These are phyloP conservation scores for Mobula birostris DNA, from an alignment of 2,113 vertebrate genomes.

Conservation along the genomic window DNA sequence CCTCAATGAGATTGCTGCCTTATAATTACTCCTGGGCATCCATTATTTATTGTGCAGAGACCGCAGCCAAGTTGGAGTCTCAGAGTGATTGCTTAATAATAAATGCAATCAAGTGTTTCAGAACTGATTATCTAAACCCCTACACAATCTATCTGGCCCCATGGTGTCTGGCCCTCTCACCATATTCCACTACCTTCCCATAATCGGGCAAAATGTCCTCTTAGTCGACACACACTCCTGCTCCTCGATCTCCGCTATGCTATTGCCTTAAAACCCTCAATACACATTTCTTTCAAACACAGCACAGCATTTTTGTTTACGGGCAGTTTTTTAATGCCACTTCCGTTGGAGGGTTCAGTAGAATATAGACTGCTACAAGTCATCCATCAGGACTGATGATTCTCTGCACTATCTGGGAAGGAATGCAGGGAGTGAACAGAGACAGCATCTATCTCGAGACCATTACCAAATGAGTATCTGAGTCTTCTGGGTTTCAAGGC, in stretches of 20 bases:
- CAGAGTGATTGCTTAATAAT: conserved; percentile 19
- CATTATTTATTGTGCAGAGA: neutral
- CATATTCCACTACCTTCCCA: neutral
- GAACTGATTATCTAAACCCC: neutral
- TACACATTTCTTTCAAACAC: neutral
- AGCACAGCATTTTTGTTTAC: neutral
- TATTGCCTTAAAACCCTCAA: neutral
- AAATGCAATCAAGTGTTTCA: neutral
- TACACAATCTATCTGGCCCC: neutral
- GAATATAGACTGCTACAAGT: neutral
- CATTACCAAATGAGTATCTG: neutral
- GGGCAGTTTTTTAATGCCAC: neutral
- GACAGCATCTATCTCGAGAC: neutral
- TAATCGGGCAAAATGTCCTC: neutral
- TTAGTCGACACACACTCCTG: neutral
- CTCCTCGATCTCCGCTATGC: neutral
- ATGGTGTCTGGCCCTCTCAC: neutral
- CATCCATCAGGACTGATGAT: neutral
- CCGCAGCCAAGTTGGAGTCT: neutral
- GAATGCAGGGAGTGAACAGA: neutral
- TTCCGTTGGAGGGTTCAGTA: too few species aligned
- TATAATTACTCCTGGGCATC: neutral
- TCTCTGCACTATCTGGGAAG: neutral
- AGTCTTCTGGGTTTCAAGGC: neutral
- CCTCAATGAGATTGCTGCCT: neutral